These are phyloP conservation scores for Scolanthus callimorphus DNA, from an alignment of 92 coral and sea anemone species.

Conservation along the genomic window DNA sequence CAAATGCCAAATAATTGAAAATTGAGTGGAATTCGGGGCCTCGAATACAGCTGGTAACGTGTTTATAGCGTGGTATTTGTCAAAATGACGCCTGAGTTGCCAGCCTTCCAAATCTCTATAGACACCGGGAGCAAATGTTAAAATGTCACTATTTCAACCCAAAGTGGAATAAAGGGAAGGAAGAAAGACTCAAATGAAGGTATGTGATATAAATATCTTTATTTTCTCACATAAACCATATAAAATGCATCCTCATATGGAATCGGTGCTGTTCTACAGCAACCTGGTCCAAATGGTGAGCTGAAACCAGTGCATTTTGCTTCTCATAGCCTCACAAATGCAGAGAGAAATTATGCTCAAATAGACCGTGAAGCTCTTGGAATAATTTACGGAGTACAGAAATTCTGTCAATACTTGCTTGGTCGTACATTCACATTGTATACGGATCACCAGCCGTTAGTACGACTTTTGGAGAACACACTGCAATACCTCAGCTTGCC, in stretches of 20 bases:
- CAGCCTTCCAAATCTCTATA: no score
- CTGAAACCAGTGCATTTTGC: slow-evolving; percentile 35
- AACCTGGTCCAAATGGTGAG: slow-evolving; percentile 24
- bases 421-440: slow-evolving; percentile 19
- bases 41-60: no score
- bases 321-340: slow-evolving; percentile 21
- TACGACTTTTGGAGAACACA: slow-evolving; percentile 24
- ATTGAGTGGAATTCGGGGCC: no score
- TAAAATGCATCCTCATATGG: slow-evolving; percentile 40
- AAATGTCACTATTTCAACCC: no score
- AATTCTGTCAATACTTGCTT: slow-evolving; percentile 30
- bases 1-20: no score
- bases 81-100: no score
- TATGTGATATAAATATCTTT: no score
- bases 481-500: slow-evolving; percentile 36
- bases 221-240: no score
- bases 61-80: no score
- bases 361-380: slow-evolving; percentile 32
- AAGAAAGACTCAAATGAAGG: no score
- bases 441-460: slow-evolving; percentile 47
- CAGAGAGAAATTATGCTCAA: slow-evolving; percentile 35
- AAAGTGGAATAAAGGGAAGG: no score
- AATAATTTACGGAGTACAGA: slow-evolving; percentile 25
- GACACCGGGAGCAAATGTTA: no score
- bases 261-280: slow-evolving; percentile 28